A percentile compares a stretch with the other conserved stretches of the same genome.
Conservation (phyloP, 2,888 invertebrate species). For the Agapostemon virescens region DNA sequence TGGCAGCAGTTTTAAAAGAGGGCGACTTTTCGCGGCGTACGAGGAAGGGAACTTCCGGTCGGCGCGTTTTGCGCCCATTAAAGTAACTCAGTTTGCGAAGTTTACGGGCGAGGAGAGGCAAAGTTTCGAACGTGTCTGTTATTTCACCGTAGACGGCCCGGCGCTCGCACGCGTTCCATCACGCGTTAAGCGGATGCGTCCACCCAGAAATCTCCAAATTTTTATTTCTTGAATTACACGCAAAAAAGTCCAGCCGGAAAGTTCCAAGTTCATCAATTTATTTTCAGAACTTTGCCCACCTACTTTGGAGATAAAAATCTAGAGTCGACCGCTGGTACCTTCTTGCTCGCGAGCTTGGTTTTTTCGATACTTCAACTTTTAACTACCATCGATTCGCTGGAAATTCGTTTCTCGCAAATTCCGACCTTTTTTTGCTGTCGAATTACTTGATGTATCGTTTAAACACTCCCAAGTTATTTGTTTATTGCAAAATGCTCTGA, state of each 20-base stretch:
- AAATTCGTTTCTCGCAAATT: background rate
- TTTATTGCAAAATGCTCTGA: background rate
- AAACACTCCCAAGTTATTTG: background rate
- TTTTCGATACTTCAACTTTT: constrained; percentile 1
- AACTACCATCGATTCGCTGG: constrained; percentile 1
- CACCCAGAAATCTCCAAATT: background rate
- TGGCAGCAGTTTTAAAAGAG: constrained; percentile 65
- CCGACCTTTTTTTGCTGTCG: background rate
- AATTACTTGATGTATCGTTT: no score
- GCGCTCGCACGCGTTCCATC: constrained; percentile 48
- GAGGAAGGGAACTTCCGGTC: constrained; percentile 58
- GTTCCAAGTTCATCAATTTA: constrained; percentile 5
- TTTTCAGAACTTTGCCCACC: background rate
- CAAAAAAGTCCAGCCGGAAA: background rate
- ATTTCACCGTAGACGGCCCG: constrained; percentile 29
- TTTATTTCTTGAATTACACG: background rate
- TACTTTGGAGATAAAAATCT: background rate
- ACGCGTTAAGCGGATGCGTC: constrained; percentile 9
- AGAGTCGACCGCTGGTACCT: background rate
- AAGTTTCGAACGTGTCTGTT: constrained; percentile 60
- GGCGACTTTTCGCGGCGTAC: constrained; percentile 56
- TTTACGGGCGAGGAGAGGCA: constrained; percentile 60
- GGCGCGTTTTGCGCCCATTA: constrained; percentile 61
- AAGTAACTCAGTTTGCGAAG: constrained; percentile 72
- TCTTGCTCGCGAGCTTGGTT: background rate